Evolutionary conservation across 92 coral and sea anemone genomes (phyloP), one percentile per base, ranked within the genome.

Genomic region (Galaxea fascicularis): DNA sequence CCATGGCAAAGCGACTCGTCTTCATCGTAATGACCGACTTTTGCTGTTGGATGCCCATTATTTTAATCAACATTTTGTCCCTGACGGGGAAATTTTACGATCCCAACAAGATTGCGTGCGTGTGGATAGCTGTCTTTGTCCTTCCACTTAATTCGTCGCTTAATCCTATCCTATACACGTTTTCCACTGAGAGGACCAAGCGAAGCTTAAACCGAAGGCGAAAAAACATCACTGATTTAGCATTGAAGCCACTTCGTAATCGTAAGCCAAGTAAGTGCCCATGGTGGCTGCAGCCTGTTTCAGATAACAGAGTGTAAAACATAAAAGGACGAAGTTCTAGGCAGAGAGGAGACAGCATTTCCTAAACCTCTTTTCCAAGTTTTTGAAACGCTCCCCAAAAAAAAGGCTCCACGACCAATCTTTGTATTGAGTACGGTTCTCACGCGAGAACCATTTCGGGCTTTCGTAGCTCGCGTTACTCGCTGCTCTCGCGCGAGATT

Each of bases 11-110:
- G 60, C 75, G 87, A 46, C 87, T 84, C 46, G 77, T 88, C 45
- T 91, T 88, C 68, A 91, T 91, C 51, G 84, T 91, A 28, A 63
- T 82, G 78, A 91, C 94, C 26, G 94, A 91, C 82, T 91, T 91
- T 58, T 74, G 80, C 47, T 91, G 94, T 66, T 91, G 94, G 94
- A 91, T 91, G 94, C 94, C 94, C 4, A 89, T 91, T 41, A 88
- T 91, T 67, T 82, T 88, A 13, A 88, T 91, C 62, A 80, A 88
- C 28, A 79, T 91, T 45, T 47, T 91, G 71, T 88, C 92, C 10
- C 77, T 88, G 25, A 88, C 89, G 11, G 92, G 87, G 8, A 74
- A 76, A 24, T 91, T 83, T 68, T 67, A 88, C 66, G 94, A 91
- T 64, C 87, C 92, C 24, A 47, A 70, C 11, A 91, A 91, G 8